These are phyloP conservation scores for Sebastes variabilis DNA, from an alignment of 2,797 vertebrate genomes.

Conservation along the genomic window DNA sequence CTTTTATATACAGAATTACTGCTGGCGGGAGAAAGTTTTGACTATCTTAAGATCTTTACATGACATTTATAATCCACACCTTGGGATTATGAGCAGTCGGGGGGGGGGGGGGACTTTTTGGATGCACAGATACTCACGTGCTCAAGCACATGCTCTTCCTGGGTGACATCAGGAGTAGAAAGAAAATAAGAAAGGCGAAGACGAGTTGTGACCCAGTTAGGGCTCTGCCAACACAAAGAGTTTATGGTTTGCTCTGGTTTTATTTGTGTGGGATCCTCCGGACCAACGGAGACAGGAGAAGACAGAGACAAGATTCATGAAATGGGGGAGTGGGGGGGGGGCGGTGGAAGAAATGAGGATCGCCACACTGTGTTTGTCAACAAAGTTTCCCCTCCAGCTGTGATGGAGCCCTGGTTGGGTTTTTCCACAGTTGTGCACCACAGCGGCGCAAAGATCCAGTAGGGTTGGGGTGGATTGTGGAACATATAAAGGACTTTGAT, in stretches of 20 bases:
- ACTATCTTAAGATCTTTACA: background rate
- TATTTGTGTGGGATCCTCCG: slow-evolving; percentile 44
- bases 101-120: background rate
- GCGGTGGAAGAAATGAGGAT: slow-evolving; percentile 34
- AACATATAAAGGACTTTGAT: background rate
- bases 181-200: background rate
- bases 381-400: slow-evolving; percentile 49
- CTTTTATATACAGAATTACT: slow-evolving; percentile 3
- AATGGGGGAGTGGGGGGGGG: background rate
- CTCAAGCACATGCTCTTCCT: slow-evolving; percentile 2
- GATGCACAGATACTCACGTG: background rate
- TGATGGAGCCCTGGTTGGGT: background rate
- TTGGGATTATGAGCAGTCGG: background rate
- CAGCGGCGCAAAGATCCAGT: background rate
- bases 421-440: slow-evolving; percentile 35
- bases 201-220: slow-evolving; percentile 25
- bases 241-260: slow-evolving; percentile 48
- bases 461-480: background rate
- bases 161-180: slow-evolving; percentile 18
- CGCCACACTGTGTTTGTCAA: slow-evolving; percentile 54
- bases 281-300: slow-evolving; percentile 39
- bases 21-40: background rate
- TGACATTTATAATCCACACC: slow-evolving; percentile 1
- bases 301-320: slow-evolving; percentile 38
- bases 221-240: slow-evolving; percentile 44